Base-by-base conservation (phyloP, 2,113 vertebrate species). In the Mastomys coucha region DNA sequence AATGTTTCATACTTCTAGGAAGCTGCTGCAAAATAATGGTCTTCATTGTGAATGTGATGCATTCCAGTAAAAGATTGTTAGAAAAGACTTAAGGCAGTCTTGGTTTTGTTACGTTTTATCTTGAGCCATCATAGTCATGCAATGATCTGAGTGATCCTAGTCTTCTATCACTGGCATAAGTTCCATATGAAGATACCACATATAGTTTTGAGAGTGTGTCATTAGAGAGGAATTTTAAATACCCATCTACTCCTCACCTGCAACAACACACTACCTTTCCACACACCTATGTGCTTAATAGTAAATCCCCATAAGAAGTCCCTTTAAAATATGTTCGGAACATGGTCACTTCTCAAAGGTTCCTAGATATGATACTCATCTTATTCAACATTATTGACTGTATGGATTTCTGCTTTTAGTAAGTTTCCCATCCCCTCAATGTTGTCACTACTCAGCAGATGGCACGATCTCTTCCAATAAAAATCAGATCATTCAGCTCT, bases 321-420 rank as follows among this genome's bases (percentile, higher is more conserved):
- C 14, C 70, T 96, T 91, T 94, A 94, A 87, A 94, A 63, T 91
- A 82, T 12, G 88, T 8, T 60, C 22, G 36, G 60, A 87, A 65
- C 85, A 19, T 96, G 51, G 39, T 45, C 56, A 91, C 78, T 69
- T 94, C 28, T 77, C 65, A 73, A 49, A 53, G 0, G 51, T 49
- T 65, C 56, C 36, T 89, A 77, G 24, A 17, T 77, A 90, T 2
- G 76, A 26, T 7, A 45, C 19, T 63, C 26, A 63, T n/a, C 45
- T 4, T 56, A 33, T 8, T 97, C 65, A 95, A 67, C 5, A 8
- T 89, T 84, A 77, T 51, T 87, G 85, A 89, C 56, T 49, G 28
- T 5, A 24, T 73, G 20, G 4, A 77, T 73, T 69, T 91, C 56
- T 88, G 49, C 17, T 63, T 92, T 45, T 76, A n/a, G 8, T 26